Evolutionary conservation across 2,113 vertebrate genomes (phyloP).

Genomic region (Bagarius yarrelli): DNA sequence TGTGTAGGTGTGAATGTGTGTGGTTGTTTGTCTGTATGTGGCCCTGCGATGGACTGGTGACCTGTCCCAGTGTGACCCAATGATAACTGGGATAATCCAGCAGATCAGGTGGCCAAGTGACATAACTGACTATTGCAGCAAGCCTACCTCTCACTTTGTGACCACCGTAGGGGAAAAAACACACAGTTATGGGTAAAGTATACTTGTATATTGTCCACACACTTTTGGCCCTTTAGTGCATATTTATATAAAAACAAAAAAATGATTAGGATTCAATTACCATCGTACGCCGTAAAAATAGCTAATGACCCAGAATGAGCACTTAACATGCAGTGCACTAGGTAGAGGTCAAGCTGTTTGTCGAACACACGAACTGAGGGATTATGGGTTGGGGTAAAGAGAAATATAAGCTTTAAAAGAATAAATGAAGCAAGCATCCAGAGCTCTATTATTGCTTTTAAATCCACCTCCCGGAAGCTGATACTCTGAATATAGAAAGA

Average conservation of each 20-base stretch:
- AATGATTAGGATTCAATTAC: slow-evolving; percentile 16
- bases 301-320: neutral
- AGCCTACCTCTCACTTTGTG: too few relatives aligned
- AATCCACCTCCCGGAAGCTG: neutral
- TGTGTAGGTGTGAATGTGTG: too few relatives aligned
- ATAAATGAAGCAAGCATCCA: neutral
- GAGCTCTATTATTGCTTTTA: neutral
- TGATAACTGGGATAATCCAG: too few relatives aligned
- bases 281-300: neutral
- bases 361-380: slow-evolving; percentile 9
- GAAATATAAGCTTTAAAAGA: slow-evolving; percentile 21
- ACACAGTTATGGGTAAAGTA: too few relatives aligned
- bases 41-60: too few relatives aligned
- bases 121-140: too few relatives aligned
- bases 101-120: too few relatives aligned
- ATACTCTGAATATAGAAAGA: neutral
- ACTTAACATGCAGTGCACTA: neutral
- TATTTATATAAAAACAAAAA: neutral
- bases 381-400: neutral
- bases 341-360: slow-evolving; percentile 13
- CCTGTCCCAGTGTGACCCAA: too few relatives aligned
- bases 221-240: too few relatives aligned
- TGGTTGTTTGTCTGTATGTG: too few relatives aligned
- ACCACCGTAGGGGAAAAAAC: too few relatives aligned
- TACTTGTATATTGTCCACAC: too few relatives aligned